Percentiles rank a stretch among this genome's conserved stretches.
Evolutionary conservation across 2,797 vertebrate genomes (phyloP).

Genomic region (Fratercula arctica): DNA sequence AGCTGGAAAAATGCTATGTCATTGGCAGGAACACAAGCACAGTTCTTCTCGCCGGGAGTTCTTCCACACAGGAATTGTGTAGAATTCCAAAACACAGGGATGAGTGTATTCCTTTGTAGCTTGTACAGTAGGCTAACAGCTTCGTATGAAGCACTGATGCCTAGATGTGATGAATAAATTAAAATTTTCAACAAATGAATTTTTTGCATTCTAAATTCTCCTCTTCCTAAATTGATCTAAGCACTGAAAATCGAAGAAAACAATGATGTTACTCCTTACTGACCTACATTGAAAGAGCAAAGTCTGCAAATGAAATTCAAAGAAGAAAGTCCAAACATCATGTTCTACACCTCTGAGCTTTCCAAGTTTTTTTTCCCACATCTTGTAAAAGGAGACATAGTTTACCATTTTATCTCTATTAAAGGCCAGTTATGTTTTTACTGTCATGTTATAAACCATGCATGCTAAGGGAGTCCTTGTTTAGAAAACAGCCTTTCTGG

Average conservation of each 20-base stretch:
- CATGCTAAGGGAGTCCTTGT: background rate
- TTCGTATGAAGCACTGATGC: background rate
- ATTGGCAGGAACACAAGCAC: background rate
- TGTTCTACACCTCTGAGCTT: background rate
- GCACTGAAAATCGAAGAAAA: background rate
- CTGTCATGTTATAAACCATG: background rate
- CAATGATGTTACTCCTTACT: background rate
- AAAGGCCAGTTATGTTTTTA: background rate
- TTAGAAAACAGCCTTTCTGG: background rate
- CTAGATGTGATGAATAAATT: background rate
- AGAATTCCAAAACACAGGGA: background rate
- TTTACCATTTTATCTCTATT: background rate
- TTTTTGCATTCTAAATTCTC: background rate
- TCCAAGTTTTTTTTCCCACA: background rate
- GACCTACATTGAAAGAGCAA: background rate
- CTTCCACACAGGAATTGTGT: background rate
- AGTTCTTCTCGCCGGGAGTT: accelerated
- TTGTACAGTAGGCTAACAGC: background rate
- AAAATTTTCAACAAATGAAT: background rate
- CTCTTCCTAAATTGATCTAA: background rate
- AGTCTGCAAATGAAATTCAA: background rate
- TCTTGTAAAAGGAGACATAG: background rate
- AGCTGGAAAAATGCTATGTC: slow-evolving; percentile 62
- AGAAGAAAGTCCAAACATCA: background rate
- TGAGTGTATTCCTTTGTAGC: background rate